A percentile compares a stretch with the other conserved stretches of the same genome.
Conservation (phyloP, 2,797 vertebrate genomes). For the Sebastes trivittatus region DNA sequence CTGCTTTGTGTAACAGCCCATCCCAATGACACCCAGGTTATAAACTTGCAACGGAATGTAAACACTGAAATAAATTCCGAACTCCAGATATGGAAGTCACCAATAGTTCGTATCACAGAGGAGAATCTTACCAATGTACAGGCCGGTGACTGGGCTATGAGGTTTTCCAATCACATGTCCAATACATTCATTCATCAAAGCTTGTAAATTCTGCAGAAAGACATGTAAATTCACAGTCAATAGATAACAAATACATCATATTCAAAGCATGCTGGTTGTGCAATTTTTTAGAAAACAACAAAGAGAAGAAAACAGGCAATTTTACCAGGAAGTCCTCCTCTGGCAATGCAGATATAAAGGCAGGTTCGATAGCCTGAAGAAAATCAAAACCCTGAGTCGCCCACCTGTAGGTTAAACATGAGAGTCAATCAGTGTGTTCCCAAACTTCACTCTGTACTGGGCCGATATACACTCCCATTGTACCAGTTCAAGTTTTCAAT, state of each 20-base stretch:
- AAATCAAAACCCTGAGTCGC: conserved; percentile 99
- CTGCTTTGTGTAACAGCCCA: neutral
- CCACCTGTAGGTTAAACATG: conserved; percentile 85
- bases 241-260: neutral
- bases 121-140: conserved; percentile 90
- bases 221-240: conserved; percentile 1
- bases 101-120: neutral
- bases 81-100: neutral
- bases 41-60: conserved; percentile 1
- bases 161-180: conserved; percentile 99
- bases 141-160: conserved; percentile 96
- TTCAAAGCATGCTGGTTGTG: neutral
- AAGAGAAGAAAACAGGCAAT: neutral
- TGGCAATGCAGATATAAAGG: conserved; percentile 96
- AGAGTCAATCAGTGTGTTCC: neutral
- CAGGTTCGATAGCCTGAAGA: conserved; percentile 97
- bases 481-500: neutral
- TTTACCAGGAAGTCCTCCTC: conserved; percentile 99
- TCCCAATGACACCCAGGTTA: neutral
- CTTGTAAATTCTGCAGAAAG: conserved; percentile 90
- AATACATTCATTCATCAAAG: conserved; percentile 99
- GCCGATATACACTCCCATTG: neutral
- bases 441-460: neutral
- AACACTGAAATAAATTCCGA: neutral
- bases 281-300: neutral